Evolutionary conservation across 2,113 vertebrate species (phyloP).

Genomic region (Scolopax mira): DNA sequence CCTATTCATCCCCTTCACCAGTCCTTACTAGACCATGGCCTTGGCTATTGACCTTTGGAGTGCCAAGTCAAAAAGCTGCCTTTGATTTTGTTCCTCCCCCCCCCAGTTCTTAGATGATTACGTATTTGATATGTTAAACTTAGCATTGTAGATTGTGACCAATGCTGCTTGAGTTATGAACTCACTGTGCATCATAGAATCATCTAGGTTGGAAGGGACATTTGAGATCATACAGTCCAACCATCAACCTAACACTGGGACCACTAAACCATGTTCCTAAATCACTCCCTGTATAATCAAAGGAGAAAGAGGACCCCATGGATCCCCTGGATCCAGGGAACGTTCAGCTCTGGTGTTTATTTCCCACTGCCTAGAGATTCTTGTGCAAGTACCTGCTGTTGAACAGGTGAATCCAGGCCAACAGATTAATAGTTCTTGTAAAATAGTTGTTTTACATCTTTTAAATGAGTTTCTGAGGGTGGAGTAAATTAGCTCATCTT

Average conservation of each 20-base stretch:
- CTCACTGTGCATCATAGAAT: background rate
- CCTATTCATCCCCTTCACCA: background rate
- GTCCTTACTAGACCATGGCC: background rate
- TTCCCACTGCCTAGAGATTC: background rate
- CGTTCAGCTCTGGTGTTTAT: background rate
- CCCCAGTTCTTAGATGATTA: background rate
- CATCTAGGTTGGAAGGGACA: no score
- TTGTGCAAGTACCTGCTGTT: background rate
- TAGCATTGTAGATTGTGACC: background rate
- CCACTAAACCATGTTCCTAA: no score
- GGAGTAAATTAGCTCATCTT: background rate
- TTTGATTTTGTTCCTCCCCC: background rate
- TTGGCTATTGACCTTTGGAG: background rate
- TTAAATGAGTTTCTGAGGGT: background rate
- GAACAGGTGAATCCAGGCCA: background rate
- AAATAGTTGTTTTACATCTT: background rate
- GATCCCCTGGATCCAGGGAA: background rate
- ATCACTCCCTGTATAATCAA: fast-evolving
- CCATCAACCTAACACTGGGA: no score
- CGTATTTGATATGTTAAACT: background rate
- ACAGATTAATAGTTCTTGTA: background rate
- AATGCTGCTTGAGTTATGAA: background rate
- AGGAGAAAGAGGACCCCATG: background rate
- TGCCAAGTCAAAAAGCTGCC: background rate
- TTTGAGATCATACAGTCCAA: no score